A percentile compares a stretch with the other conserved stretches of the same genome.
These are phyloP conservation scores for Gallinago jamesoni DNA, from an alignment of 2,113 vertebrate genomes.

Conservation along the genomic window DNA sequence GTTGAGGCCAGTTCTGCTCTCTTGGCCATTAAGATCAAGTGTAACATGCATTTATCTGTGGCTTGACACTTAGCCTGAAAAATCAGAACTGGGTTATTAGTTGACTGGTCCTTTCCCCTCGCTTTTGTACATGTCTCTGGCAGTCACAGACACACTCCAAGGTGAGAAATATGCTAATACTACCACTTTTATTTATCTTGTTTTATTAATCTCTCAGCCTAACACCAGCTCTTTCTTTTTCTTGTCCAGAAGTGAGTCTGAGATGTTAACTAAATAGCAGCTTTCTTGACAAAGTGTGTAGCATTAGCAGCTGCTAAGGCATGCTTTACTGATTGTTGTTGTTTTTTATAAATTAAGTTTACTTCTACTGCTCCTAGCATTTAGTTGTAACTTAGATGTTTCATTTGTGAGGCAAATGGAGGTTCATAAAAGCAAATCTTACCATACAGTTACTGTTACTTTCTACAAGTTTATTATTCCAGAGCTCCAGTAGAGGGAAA, in stretches of 20 bases:
- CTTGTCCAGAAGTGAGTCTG: neutral
- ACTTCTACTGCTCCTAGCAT: neutral
- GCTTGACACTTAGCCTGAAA: neutral
- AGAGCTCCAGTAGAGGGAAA: neutral
- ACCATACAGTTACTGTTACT: neutral
- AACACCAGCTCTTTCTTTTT: neutral
- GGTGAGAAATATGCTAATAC: neutral
- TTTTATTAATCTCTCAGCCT: neutral
- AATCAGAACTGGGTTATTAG: neutral
- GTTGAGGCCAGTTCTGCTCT: neutral
- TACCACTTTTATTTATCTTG: neutral
- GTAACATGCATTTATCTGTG: neutral
- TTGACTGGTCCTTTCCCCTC: neutral
- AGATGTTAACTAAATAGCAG: neutral
- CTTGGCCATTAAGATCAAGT: neutral
- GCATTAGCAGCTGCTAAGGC: neutral
- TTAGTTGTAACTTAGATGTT: neutral
- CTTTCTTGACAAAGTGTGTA: neutral
- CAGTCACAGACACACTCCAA: neutral
- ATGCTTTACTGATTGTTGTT: neutral
- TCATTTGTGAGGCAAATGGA: constrained; percentile 16
- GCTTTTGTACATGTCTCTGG: neutral
- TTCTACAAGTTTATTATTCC: neutral
- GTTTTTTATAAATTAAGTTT: constrained; percentile 26
- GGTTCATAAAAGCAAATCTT: neutral